Conservation (phyloP, 2,113 vertebrate species). For the Anser brachyrhynchus region DNA sequence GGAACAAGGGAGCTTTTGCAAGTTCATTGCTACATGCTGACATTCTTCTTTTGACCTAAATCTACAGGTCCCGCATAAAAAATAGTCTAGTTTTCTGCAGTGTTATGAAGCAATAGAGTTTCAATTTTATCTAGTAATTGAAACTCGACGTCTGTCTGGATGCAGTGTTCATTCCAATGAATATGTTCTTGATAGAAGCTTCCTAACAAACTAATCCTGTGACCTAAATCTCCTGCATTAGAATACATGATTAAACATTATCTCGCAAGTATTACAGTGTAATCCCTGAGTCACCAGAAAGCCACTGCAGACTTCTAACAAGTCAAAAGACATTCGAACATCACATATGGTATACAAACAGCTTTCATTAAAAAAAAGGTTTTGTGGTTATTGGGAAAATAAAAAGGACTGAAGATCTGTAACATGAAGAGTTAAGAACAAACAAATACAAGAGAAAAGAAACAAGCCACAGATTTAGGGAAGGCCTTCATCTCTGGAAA, state of each 20-base stretch:
- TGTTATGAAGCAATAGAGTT: background rate
- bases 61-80: background rate
- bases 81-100: background rate
- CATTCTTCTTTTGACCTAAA: background rate
- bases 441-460: background rate
- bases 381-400: background rate
- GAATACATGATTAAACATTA: conserved; percentile 63
- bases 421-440: background rate
- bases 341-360: background rate
- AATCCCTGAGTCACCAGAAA: conserved; percentile 45
- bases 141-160: conserved; percentile 10
- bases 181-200: conserved; percentile 51
- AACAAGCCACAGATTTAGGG: background rate
- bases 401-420: background rate
- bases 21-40: background rate
- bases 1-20: background rate
- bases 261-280: background rate
- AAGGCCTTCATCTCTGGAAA: background rate
- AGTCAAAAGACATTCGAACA: background rate
- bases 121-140: background rate
- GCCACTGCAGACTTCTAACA: background rate
- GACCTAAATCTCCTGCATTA: conserved; percentile 60
- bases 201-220: conserved; percentile 62
- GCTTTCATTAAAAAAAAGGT: background rate
- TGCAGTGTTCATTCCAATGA: background rate